phyloP scores from a whole-genome alignment of 2,888 invertebrate species.

The Halocaridina rubra region DNA sequence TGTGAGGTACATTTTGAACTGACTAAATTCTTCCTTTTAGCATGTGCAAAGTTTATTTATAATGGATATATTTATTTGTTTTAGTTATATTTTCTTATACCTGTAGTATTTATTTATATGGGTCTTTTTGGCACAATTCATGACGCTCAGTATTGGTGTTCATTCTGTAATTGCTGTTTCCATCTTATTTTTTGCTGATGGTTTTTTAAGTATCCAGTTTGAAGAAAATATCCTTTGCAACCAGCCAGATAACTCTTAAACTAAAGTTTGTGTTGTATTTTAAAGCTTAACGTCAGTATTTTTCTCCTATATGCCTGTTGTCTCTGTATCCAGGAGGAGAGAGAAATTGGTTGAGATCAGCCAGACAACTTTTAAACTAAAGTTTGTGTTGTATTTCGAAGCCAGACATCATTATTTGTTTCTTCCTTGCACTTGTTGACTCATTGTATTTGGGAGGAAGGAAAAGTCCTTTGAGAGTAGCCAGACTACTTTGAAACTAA shows the following conservation, averaged over 20 bases:
- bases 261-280: background rate
- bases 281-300: background rate
- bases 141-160: background rate
- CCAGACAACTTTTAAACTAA: background rate
- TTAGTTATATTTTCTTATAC: too few species aligned
- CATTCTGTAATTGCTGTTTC: background rate
- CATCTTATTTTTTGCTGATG: background rate
- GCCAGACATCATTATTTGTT: background rate
- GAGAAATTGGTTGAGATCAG: background rate
- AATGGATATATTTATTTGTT: too few species aligned
- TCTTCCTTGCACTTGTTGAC: background rate
- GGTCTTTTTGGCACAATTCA: background rate
- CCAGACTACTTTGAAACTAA: background rate
- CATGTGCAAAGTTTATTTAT: too few species aligned
- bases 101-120: too few species aligned
- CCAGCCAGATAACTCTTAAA: background rate
- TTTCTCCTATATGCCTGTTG: background rate
- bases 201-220: background rate
- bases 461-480: background rate
- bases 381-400: background rate
- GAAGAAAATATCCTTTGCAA: background rate
- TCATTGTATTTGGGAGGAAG: background rate
- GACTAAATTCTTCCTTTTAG: too few species aligned
- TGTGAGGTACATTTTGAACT: too few species aligned
- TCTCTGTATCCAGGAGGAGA: background rate